Evolutionary conservation across 2,113 vertebrate genomes (phyloP), one percentile per base, ranked within the genome.

Genomic region (Psephotus haematonotus): DNA sequence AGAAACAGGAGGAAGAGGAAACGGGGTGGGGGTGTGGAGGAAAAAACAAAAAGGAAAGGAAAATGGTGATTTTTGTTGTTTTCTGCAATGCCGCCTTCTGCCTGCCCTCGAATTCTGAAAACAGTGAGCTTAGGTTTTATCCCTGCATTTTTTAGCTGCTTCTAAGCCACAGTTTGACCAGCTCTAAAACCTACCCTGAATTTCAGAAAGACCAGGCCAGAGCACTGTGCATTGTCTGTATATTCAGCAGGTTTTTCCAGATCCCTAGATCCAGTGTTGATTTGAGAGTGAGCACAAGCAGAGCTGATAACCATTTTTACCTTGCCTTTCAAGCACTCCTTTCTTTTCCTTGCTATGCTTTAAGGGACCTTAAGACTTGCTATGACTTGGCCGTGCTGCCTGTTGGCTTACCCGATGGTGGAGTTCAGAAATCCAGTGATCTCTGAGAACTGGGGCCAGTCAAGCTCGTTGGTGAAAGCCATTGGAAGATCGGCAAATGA

Each of bases 381-480:
- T 64, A 5, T 2, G 1, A 35, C 33, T 57, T 78, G 60, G 24
- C 50, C 6, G 19, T 47, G 25, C 25, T 0, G 1, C 24, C 33
- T 39, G 37, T 50, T 89, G 69, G 18, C 98, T 91, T 97, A 98
- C 98, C 98, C 65, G 0, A 94, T 97, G 13, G 96, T 97, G 29
- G 98, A 97, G 52, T 98, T 95, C 88, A 98, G 95, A 93, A 98
- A 98, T 69, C 98, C 98, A 22, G 98, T 98, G 59, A 63, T 14
- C 43, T 97, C 94, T 35, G 98, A 98, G 93, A 98, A 95, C 46
- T 98, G 98, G n/a, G 98, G 98, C 98, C 98, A 98, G 95, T 98
- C 87, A 1, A 98, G 23, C 82, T 98, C 98, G 0, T 98, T 79
- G 0, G 95, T 96, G 71, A 98, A 88, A 55, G 96, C 97, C 79